Evolutionary conservation across 1,140 invertebrate genomes (phyloP), one percentile per base, ranked within the genome.

Genomic region (Melipona quadrifasciata): DNA sequence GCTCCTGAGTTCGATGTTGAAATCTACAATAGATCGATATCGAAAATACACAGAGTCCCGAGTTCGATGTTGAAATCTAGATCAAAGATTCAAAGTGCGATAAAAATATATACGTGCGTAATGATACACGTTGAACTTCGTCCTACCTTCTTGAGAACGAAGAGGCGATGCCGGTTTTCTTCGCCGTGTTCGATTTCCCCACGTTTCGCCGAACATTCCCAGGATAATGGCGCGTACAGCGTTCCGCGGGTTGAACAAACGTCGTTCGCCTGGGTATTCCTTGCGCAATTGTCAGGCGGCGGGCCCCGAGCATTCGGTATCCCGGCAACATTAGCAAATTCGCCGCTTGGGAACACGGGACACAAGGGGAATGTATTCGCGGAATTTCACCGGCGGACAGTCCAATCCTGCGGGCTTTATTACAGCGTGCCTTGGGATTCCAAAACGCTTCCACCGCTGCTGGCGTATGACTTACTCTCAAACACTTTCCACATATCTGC

Each of bases 401-500:
- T 72, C 57, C 70, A 64, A 81, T 53, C 21, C 70, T n/a, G n/a
- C 70, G 17, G 39, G 27, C 55, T 81, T 81, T 81, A 81, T 81
- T 81, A 61, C 14, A 57, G 19, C 67, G 53, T 61, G 34, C 39
- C 68, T 12, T 21, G 12, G 12, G 51, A 21, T 19, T 55, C 1
- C 27, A 4, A 55, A 74, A 74, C 14, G n/a, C 24, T 27, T 27
- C 16, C 8, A 11, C 47, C 2, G 39, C 39, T 47, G 6, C 3
- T 19, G 11, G 39, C 14, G n/a, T 24, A 39, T 19, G 34, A 39
- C 27, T 19, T 24, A 21, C 27, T 34, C 10, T 16, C 21, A 5
- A 31, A 24, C 11, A 47, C n/a, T 24, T 11, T 24, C 24, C 19
- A 5, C 0, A 1, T 31, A 1, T 47, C 8, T 47, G 39, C 39